Base-by-base conservation (phyloP, 2,113 vertebrate species). In the Apaloderma vittatum region DNA sequence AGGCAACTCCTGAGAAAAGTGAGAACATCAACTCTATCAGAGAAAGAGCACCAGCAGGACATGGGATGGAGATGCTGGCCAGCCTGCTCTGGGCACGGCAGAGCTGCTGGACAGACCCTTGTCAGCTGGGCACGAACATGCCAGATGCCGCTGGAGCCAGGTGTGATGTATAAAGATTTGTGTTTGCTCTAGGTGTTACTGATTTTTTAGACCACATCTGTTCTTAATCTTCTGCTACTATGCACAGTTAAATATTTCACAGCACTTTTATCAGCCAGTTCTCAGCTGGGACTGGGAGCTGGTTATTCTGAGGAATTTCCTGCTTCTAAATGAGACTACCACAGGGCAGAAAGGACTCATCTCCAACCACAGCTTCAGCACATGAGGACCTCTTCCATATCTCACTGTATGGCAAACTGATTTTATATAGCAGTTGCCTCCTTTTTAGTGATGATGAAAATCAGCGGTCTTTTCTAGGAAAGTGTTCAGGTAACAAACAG, bases 281-380 rank as follows among this genome's bases (percentile, higher is more conserved):
- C 90, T 94, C 88, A 61, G 68, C 48, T 89, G 85, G 68, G 95
- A 88, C 34, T 57, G 68, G 59, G 62, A 92, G 61, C 65, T 94
- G 94, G 68, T 87, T 96, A 90, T 92, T 95, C 86, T 22, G 15
- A 94, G 94, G 93, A 94, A 97, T 96, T 96, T 96, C 84, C 96
- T 97, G 86, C 90, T 94, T 95, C 71, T 89, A 94, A 86, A 93
- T 94, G 82, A 92, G 68, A 73, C 57, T 94, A 40, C 90, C 54
- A 36, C 37, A 87, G 48, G 34, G 46, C 62, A 82, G 87, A 91
- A 75, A 59, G 22, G 52, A 57, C 46, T 75, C 36, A 24, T 86
- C 58, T 86, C 57, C 2, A 2, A 45, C 27, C 5, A 11, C 20
- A 81, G 34, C 57, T 84, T 88, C 67, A 71, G 62, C 24, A n/a